phyloP scores from a whole-genome alignment of 2,888 invertebrate species.

The Hydrotaea diabolus region DNA sequence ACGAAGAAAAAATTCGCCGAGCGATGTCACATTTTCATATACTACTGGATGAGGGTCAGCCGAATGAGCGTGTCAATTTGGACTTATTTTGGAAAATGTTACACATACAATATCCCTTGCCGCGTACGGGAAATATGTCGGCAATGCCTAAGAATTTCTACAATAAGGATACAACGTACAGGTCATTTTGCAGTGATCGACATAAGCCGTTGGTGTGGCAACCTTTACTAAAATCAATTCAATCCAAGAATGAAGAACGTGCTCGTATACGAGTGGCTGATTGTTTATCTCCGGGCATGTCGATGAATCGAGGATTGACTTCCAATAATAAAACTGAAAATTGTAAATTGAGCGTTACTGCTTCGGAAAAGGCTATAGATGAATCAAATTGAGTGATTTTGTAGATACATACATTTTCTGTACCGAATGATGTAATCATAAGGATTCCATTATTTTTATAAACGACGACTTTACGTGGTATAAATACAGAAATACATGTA shows the following conservation, averaged over 20 bases:
- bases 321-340: slow-evolving; percentile 52
- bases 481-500: too few relatives aligned
- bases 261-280: slow-evolving; percentile 71
- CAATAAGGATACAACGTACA: slow-evolving; percentile 75
- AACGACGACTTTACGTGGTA: too few relatives aligned
- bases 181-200: slow-evolving; percentile 72
- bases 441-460: too few relatives aligned
- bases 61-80: slow-evolving; percentile 70
- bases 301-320: slow-evolving; percentile 69
- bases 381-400: too few relatives aligned
- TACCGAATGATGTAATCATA: too few relatives aligned
- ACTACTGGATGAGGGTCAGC: slow-evolving; percentile 68
- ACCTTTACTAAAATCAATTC: slow-evolving; percentile 19
- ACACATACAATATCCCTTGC: slow-evolving; percentile 71
- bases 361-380: slow-evolving; percentile 55
- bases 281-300: slow-evolving; percentile 72
- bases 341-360: slow-evolving; percentile 62
- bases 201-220: slow-evolving; percentile 61
- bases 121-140: slow-evolving; percentile 66
- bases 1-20: slow-evolving; percentile 70
- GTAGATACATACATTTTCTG: too few relatives aligned
- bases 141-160: slow-evolving; percentile 64
- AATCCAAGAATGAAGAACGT: slow-evolving; percentile 48
- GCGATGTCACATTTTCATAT: slow-evolving; percentile 70
- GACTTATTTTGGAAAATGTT: slow-evolving; percentile 71